Conservation (phyloP, 2,888 invertebrate species). For the Tipula lateralis region DNA sequence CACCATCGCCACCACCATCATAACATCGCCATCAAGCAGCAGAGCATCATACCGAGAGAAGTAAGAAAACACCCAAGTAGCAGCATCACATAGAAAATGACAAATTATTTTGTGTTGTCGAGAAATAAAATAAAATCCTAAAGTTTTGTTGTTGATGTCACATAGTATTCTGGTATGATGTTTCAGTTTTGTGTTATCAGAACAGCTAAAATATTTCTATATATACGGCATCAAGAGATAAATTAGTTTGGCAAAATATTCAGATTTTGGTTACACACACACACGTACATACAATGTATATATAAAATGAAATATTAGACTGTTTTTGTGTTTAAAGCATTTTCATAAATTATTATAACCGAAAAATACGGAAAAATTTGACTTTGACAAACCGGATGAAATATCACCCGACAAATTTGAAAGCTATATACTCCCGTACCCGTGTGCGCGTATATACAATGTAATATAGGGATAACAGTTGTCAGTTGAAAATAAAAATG, state of each 20-base stretch:
- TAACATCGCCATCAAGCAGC: neutral
- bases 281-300: neutral
- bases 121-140: neutral
- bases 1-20: neutral
- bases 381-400: neutral
- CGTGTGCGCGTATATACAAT: neutral
- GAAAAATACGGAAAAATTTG: neutral
- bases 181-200: neutral
- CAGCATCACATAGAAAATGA: neutral
- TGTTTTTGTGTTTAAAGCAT: neutral
- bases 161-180: neutral
- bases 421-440: neutral
- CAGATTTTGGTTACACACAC: neutral
- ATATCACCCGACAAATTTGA: neutral
- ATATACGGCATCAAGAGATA: neutral
- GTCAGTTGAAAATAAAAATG: neutral
- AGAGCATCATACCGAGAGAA: too few species aligned
- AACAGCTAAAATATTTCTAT: neutral
- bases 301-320: neutral
- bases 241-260: slow-evolving; percentile 19
- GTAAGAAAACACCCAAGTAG: neutral
- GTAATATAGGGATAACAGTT: neutral
- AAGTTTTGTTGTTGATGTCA: neutral
- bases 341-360: slow-evolving; percentile 20
- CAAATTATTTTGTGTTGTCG: neutral